A percentile compares a stretch with the other conserved stretches of the same genome.
Conservation (phyloP, 2,797 vertebrate species). For the Cyprinella venusta region DNA sequence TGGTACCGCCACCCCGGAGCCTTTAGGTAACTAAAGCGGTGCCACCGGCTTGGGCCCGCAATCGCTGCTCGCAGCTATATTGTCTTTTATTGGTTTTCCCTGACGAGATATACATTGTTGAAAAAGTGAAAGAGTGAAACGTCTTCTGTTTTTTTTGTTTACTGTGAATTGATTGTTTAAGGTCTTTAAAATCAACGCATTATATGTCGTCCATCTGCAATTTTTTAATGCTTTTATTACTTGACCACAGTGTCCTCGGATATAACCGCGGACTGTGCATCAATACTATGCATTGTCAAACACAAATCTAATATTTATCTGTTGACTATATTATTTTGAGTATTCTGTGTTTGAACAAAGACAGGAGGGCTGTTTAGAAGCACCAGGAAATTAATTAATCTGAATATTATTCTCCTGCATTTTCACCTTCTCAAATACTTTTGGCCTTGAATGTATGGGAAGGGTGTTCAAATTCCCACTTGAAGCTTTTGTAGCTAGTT, state of each 20-base stretch:
- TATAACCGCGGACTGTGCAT: neutral
- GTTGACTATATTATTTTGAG: neutral
- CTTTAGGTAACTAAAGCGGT: no score
- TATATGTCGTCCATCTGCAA: neutral
- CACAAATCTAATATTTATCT: neutral
- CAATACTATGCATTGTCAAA: neutral
- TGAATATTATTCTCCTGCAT: neutral
- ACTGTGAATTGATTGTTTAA: no score
- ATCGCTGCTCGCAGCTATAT: no score
- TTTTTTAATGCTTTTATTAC: neutral
- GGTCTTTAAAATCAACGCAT: no score
- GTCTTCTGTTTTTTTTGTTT: no score
- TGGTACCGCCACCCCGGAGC: no score
- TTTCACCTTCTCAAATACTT: no score
- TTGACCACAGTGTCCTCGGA: neutral
- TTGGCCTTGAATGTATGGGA: neutral
- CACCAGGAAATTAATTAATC: neutral
- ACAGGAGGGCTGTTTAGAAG: neutral
- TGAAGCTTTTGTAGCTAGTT: slow-evolving; percentile 19
- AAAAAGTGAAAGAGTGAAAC: neutral
- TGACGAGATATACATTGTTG: neutral
- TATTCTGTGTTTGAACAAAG: neutral
- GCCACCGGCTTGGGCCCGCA: no score
- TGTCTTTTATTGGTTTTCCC: neutral
- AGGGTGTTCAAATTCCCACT: neutral